A percentile compares a stretch with the other conserved stretches of the same genome.
Conservation (phyloP, 1,140 invertebrate genomes). For the Diorhabda elongata region DNA sequence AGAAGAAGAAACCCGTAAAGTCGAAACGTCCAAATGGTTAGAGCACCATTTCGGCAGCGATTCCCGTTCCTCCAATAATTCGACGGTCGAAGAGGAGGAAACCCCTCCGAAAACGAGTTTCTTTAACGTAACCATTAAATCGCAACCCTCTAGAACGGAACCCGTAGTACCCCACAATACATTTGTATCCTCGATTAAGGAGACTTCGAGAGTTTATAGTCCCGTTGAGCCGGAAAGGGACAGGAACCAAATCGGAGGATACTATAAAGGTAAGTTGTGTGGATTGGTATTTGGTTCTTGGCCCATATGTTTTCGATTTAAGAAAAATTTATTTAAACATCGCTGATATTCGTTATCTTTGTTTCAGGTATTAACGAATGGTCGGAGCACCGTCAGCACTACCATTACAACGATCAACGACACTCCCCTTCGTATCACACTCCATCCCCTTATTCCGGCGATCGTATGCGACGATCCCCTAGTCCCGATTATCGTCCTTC, state of each 20-base stretch:
- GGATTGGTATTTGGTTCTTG: neutral
- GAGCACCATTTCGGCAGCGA: slow-evolving; percentile 87
- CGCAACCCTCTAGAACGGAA: slow-evolving; percentile 50
- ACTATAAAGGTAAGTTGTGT: slow-evolving; percentile 34
- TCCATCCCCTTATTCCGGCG: slow-evolving; percentile 44
- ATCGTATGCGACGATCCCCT: slow-evolving; percentile 49
- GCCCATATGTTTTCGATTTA: too few relatives aligned
- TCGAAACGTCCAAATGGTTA: slow-evolving; percentile 84
- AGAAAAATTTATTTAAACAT: neutral
- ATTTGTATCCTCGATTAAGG: slow-evolving; percentile 31
- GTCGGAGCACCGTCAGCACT: slow-evolving; percentile 61
- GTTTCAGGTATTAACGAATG: slow-evolving; percentile 65
- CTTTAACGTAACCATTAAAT: slow-evolving; percentile 76
- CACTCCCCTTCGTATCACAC: slow-evolving; percentile 40
- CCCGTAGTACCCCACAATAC: slow-evolving; percentile 32
- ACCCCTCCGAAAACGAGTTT: slow-evolving; percentile 62
- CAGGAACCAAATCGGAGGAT: slow-evolving; percentile 28
- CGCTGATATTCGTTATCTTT: slow-evolving; percentile 5
- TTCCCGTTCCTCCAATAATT: slow-evolving; percentile 68
- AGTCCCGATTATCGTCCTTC: slow-evolving; percentile 41
- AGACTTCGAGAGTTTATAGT: slow-evolving; percentile 32
- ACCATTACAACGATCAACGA: slow-evolving; percentile 29
- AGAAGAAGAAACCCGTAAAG: slow-evolving; percentile 83
- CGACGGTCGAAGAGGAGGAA: slow-evolving; percentile 51
- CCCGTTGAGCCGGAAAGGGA: slow-evolving; percentile 37